A percentile compares a stretch with the other conserved stretches of the same genome.
phyloP scores from a whole-genome alignment of 2,888 invertebrate species.

The Hypena proboscidalis region DNA sequence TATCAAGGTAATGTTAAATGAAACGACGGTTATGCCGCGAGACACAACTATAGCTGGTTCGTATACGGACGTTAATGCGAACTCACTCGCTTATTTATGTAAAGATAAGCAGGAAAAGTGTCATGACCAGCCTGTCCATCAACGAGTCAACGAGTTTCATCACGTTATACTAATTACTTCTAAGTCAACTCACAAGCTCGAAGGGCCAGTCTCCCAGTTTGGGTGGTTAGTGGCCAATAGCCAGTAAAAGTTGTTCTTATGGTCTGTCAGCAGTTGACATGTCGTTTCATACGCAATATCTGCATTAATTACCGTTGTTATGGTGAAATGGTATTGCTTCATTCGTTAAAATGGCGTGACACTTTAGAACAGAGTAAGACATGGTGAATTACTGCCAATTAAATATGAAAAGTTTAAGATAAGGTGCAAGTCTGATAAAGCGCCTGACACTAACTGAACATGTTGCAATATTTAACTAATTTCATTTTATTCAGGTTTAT shows the following conservation, averaged over 20 bases:
- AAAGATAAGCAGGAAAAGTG: slow-evolving; percentile 4
- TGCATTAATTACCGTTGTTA: slow-evolving; percentile 32
- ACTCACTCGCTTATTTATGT: neutral
- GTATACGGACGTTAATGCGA: too few relatives aligned
- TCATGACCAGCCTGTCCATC: slow-evolving; percentile 10
- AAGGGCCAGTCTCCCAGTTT: slow-evolving; percentile 30
- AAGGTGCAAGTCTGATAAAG: too few relatives aligned
- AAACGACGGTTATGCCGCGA: too few relatives aligned
- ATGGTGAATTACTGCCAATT: too few relatives aligned
- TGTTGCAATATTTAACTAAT: too few relatives aligned
- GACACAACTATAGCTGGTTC: too few relatives aligned
- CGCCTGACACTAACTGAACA: too few relatives aligned
- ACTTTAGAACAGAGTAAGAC: too few relatives aligned
- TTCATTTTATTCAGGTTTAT: too few relatives aligned
- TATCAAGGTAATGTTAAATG: too few relatives aligned
- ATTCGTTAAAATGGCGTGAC: slow-evolving; percentile 11
- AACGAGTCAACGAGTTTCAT: slow-evolving; percentile 13
- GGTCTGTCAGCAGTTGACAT: slow-evolving; percentile 32
- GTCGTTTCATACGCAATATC: slow-evolving; percentile 31
- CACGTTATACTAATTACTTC: slow-evolving; percentile 32
- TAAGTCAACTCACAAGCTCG: slow-evolving; percentile 29
- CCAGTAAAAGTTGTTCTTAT: slow-evolving; percentile 49
- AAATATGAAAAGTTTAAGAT: too few relatives aligned
- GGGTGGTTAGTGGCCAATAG: slow-evolving; percentile 30
- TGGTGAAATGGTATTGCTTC: slow-evolving; percentile 29